These are phyloP conservation scores for Parasteatoda lunata DNA, from an alignment of 2,888 invertebrate species.

Conservation along the genomic window DNA sequence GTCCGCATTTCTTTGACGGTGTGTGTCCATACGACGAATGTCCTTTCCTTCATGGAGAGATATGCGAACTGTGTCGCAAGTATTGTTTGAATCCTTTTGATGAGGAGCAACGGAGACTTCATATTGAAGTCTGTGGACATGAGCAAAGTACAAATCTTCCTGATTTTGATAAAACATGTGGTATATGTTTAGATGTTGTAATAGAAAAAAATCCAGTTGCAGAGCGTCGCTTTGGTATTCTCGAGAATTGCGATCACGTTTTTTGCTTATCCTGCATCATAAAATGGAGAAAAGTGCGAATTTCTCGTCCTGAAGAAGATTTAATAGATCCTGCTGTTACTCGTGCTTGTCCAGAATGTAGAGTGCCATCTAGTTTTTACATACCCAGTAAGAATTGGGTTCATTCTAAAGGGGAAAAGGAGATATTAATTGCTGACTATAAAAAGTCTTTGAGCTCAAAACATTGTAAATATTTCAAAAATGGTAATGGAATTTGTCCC, in stretches of 20 bases:
- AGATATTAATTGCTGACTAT: conserved; percentile 84
- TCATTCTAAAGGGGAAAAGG: conserved; percentile 86
- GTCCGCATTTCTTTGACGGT: conserved; percentile 73
- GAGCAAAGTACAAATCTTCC: conserved; percentile 84
- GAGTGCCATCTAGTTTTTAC: conserved; percentile 87
- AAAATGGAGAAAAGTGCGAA: conserved; percentile 86
- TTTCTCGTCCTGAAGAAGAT: conserved; percentile 84
- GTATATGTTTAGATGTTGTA: conserved; percentile 86
- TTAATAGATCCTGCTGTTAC: conserved; percentile 16
- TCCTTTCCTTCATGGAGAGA: conserved; percentile 79
- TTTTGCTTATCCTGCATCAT: conserved; percentile 89
- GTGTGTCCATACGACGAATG: conserved; percentile 75
- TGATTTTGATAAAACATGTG: conserved; percentile 86
- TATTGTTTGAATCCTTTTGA: conserved; percentile 81
- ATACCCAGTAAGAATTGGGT: conserved; percentile 89
- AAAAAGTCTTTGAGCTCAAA: conserved; percentile 80
- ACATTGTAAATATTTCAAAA: conserved; percentile 76
- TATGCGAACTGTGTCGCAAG: conserved; percentile 85
- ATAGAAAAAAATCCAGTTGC: conserved; percentile 73
- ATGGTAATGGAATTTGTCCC: conserved; percentile 74
- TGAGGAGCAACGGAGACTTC: conserved; percentile 76
- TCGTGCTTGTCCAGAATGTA: conserved; percentile 88
- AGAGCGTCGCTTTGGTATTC: conserved; percentile 84
- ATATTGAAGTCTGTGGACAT: conserved; percentile 80
- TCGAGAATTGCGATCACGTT: conserved; percentile 88